Conservation (phyloP, 1,140 invertebrate species). For the Arion vulgaris region DNA sequence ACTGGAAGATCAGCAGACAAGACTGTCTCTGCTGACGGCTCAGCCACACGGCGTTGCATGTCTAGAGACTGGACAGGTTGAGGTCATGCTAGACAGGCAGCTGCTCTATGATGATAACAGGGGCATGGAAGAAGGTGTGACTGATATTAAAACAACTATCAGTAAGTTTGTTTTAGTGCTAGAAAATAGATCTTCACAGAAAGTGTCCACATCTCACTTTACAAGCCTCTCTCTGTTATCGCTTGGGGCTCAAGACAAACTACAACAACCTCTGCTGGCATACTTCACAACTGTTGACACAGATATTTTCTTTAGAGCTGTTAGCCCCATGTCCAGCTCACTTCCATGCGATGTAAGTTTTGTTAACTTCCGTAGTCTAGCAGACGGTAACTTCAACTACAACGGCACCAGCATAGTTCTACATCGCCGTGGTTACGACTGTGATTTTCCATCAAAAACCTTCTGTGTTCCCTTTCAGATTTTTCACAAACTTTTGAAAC, state of each 20-base stretch:
- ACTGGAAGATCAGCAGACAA: conserved; percentile 80
- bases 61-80: conserved; percentile 80
- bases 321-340: conserved; percentile 44
- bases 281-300: conserved; percentile 56
- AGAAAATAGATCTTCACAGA: conserved; percentile 45
- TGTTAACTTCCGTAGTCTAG: conserved; percentile 57
- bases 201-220: conserved; percentile 24
- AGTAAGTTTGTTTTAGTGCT: conserved; percentile 59
- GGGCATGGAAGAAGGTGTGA: conserved; percentile 90
- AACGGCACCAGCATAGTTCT: conserved; percentile 62
- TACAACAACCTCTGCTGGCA: conserved; percentile 56
- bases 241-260: conserved; percentile 51
- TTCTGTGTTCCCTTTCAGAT: conserved; percentile 50
- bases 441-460: conserved; percentile 51
- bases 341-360: conserved; percentile 62
- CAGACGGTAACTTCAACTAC: conserved; percentile 55
- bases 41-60: conserved; percentile 68
- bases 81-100: conserved; percentile 94
- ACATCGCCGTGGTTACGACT: conserved; percentile 60
- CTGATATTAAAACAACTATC: conserved; percentile 80
- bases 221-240: conserved; percentile 57
- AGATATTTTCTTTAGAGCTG: conserved; percentile 49
- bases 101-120: conserved; percentile 94
- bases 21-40: conserved; percentile 62
- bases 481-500: conserved; percentile 38